A percentile compares a stretch with the other conserved stretches of the same genome.
Evolutionary conservation across 2,113 vertebrate genomes (phyloP).

Genomic region (Catharus minimus): DNA sequence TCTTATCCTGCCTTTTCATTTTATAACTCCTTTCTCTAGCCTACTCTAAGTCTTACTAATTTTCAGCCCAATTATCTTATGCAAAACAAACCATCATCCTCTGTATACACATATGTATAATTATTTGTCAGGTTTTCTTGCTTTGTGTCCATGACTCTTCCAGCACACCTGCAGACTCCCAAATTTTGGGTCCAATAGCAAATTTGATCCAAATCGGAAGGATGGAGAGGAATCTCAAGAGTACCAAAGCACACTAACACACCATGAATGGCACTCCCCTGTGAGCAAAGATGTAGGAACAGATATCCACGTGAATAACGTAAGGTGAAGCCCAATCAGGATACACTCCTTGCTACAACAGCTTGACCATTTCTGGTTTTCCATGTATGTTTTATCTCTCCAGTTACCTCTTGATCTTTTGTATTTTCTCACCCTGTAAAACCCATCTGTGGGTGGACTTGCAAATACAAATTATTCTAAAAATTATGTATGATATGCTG

Average conservation of each 20-base stretch:
- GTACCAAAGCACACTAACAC: background rate
- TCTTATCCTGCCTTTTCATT: background rate
- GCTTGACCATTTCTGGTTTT: background rate
- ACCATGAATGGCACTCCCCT: background rate
- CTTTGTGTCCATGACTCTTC: background rate
- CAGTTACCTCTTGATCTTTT: background rate
- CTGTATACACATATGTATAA: rapidly evolving
- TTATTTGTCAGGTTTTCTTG: background rate
- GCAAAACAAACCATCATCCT: background rate
- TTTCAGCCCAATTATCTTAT: background rate
- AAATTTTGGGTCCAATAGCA: background rate
- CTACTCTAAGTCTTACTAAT: background rate
- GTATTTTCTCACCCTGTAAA: background rate
- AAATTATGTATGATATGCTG: background rate
- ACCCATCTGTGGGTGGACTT: background rate
- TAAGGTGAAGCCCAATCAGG: background rate
- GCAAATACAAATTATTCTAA: background rate
- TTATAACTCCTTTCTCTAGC: background rate
- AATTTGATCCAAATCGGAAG: background rate
- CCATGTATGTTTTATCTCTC: background rate
- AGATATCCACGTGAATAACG: background rate
- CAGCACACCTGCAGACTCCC: background rate
- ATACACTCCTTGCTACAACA: background rate
- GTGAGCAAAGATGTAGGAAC: background rate
- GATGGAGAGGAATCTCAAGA: background rate